These are phyloP conservation scores for Chrysopa pallens DNA, from an alignment of 1,140 invertebrate genomes.

Conservation along the genomic window DNA sequence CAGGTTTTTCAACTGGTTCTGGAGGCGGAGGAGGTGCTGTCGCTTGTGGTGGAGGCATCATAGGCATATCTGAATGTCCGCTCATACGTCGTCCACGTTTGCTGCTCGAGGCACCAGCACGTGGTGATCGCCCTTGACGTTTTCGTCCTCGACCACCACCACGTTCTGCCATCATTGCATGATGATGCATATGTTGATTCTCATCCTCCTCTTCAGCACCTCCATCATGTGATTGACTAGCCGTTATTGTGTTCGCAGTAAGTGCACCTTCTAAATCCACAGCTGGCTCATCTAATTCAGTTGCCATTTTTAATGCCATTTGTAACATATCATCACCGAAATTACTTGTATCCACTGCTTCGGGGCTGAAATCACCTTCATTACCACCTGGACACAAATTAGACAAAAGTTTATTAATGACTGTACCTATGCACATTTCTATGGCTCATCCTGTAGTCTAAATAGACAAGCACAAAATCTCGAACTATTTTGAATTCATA, in stretches of 20 bases:
- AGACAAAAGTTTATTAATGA: slow-evolving; percentile 2
- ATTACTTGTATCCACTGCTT: slow-evolving; percentile 37
- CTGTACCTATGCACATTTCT: too few relatives aligned
- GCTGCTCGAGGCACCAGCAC: not conserved
- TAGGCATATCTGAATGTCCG: slow-evolving; percentile 14
- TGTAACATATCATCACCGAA: slow-evolving; percentile 74
- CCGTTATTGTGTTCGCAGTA: slow-evolving; percentile 57
- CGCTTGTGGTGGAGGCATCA: slow-evolving; percentile 28
- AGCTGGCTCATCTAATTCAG: slow-evolving; percentile 57
- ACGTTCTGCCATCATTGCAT: slow-evolving; percentile 9
- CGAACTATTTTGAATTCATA: too few relatives aligned
- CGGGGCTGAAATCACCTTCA: slow-evolving; percentile 35
- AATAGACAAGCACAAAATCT: too few relatives aligned
- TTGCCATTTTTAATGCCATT: slow-evolving; percentile 75
- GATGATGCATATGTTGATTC: slow-evolving; percentile 13
- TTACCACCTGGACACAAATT: slow-evolving; percentile 11
- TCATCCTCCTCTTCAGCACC: slow-evolving; percentile 12
- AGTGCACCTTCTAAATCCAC: slow-evolving; percentile 56
- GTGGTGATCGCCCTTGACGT: slow-evolving; percentile 2
- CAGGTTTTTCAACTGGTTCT: slow-evolving; percentile 54
- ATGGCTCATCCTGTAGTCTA: too few relatives aligned
- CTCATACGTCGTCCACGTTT: slow-evolving; percentile 20
- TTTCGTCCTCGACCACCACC: slow-evolving; percentile 12
- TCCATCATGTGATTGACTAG: slow-evolving; percentile 14
- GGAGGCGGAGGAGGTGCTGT: slow-evolving; percentile 26